phyloP scores from a whole-genome alignment of 2,888 invertebrate genomes.

The Drosophila acutilabella region DNA sequence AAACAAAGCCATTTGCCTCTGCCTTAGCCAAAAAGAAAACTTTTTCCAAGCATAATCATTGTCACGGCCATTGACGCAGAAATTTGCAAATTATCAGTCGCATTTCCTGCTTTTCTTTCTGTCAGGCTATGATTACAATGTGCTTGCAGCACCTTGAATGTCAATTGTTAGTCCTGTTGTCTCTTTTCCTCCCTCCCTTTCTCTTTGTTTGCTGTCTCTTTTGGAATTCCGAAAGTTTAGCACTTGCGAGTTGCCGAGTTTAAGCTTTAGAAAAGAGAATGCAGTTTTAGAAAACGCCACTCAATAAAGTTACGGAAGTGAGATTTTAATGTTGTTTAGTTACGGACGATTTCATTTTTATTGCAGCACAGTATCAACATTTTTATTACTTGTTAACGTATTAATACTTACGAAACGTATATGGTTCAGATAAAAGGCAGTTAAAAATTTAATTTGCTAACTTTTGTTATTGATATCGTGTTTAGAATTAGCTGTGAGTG shows the following conservation, averaged over 20 bases:
- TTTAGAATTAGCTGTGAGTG: too few relatives aligned
- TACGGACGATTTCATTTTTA: too few relatives aligned
- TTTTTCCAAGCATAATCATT: conserved; percentile 68
- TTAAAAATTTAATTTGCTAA: too few relatives aligned
- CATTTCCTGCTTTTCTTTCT: conserved; percentile 21
- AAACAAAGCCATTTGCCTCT: conserved; percentile 60
- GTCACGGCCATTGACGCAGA: conserved; percentile 76
- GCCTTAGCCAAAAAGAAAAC: conserved; percentile 49
- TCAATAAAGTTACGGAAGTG: not conserved
- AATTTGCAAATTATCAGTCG: conserved; percentile 79
- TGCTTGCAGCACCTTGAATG: conserved; percentile 20
- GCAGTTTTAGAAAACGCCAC: not conserved
- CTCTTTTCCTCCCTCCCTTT: not conserved
- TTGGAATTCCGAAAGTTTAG: not conserved
- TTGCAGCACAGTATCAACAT: too few relatives aligned
- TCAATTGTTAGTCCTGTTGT: conserved; percentile 4
- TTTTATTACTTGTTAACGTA: too few relatives aligned
- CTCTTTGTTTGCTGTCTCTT: not conserved
- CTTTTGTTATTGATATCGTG: too few relatives aligned
- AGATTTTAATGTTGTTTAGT: not conserved
- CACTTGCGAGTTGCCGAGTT: not conserved
- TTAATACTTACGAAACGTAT: too few relatives aligned
- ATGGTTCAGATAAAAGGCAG: too few relatives aligned
- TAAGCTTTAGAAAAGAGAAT: not conserved
- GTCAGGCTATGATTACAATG: not conserved